phyloP scores from a whole-genome alignment of 1,140 invertebrate species.

The Plodia interpunctella region DNA sequence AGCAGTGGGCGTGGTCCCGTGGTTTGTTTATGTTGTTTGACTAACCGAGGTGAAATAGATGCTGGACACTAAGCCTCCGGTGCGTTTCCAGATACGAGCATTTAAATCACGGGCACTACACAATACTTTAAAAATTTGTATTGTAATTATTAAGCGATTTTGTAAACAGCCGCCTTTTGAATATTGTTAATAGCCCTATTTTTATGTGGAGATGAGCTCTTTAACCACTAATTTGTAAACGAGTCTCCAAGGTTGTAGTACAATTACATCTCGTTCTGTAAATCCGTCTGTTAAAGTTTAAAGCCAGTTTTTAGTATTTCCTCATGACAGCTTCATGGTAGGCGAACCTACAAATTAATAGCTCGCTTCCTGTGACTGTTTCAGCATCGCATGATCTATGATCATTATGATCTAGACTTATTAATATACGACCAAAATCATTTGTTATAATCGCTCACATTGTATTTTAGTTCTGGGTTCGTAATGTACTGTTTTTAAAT shows the following conservation, averaged over 20 bases:
- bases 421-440: not conserved
- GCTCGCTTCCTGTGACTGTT: not conserved
- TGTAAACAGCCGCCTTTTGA: not conserved
- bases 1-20: not conserved
- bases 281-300: not conserved
- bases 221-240: not conserved
- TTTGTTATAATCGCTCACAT: not conserved
- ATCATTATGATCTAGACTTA: not conserved
- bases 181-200: not conserved
- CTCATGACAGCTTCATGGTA: not conserved
- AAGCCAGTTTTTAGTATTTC: not conserved
- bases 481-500: not conserved
- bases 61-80: not conserved
- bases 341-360: not conserved
- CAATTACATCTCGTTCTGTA: not conserved
- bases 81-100: not conserved
- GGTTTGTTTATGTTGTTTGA: constrained; percentile 7
- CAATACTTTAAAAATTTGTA: not conserved
- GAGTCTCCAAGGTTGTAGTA: not conserved
- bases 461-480: not conserved
- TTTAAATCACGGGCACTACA: not conserved
- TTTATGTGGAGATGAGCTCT: not conserved
- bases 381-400: not conserved
- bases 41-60: constrained; percentile 1
- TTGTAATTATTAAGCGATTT: not conserved